Percentiles rank a stretch among this genome's conserved stretches.
Conservation (phyloP, 2,888 invertebrate species). For the Asteroscopus sphinx region DNA sequence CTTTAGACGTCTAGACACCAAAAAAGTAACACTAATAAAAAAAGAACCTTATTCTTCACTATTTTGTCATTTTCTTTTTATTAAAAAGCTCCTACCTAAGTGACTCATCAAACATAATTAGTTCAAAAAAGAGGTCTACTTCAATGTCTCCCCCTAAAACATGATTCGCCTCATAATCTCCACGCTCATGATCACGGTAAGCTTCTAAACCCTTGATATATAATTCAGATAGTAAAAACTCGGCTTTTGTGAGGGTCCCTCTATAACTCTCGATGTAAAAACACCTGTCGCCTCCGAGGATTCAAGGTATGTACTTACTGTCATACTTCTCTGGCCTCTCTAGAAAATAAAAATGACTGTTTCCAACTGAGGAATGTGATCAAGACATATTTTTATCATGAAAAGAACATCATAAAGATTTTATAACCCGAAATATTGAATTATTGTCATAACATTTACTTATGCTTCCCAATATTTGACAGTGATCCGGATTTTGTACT, state of each 20-base stretch:
- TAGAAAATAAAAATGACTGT: constrained; percentile 21
- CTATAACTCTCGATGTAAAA: constrained; percentile 58
- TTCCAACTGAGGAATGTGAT: too few relatives aligned
- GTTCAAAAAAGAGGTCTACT: constrained; percentile 16
- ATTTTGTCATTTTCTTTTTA: too few relatives aligned
- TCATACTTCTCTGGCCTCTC: constrained; percentile 21
- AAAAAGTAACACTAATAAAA: not conserved
- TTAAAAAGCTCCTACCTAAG: not conserved
- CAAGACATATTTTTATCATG: not conserved
- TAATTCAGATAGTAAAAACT: constrained; percentile 68
- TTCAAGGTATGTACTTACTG: constrained; percentile 25
- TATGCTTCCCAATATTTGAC: constrained; percentile 2
- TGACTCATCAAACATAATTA: constrained; percentile 18
- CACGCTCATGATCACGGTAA: constrained; percentile 47
- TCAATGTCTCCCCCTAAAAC: constrained; percentile 33
- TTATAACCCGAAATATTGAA: not conserved
- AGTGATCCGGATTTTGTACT: constrained; percentile 21
- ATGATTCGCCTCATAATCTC: constrained; percentile 46
- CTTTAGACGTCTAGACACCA: not conserved
- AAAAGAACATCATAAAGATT: not conserved
- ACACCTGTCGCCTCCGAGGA: constrained; percentile 63
- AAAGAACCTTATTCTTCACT: too few relatives aligned
- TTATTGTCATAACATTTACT: constrained; percentile 9
- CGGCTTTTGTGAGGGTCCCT: constrained; percentile 53
- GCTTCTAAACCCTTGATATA: constrained; percentile 59